phyloP scores from a whole-genome alignment of 2,888 invertebrate genomes.

The Xylota segnis region DNA sequence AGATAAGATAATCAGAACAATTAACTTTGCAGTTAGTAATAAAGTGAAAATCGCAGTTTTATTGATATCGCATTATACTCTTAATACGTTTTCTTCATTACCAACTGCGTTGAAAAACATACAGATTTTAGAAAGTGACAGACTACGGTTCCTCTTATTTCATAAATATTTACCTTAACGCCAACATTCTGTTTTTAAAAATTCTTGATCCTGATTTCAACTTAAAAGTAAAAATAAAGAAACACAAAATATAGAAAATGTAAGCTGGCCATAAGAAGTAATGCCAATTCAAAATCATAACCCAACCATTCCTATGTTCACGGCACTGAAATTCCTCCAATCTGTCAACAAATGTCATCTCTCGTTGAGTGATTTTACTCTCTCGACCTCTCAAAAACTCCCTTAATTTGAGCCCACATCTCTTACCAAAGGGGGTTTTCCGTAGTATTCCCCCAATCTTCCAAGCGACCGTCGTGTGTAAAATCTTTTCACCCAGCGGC shows the following conservation, averaged over 20 bases:
- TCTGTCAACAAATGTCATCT: slow-evolving; percentile 39
- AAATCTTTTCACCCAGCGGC: slow-evolving; percentile 49
- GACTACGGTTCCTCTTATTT: too few species aligned
- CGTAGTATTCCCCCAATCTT: slow-evolving; percentile 29
- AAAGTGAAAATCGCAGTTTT: too few species aligned
- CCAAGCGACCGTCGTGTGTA: slow-evolving; percentile 51
- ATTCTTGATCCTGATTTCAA: too few species aligned
- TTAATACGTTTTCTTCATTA: too few species aligned
- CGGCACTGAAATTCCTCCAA: not conserved
- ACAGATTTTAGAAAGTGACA: too few species aligned
- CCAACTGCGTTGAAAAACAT: too few species aligned
- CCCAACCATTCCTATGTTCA: slow-evolving; percentile 32
- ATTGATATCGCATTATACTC: too few species aligned
- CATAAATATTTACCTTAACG: too few species aligned
- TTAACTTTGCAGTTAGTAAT: too few species aligned
- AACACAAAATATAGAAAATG: not conserved
- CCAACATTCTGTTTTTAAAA: too few species aligned
- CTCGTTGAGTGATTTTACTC: slow-evolving; percentile 20
- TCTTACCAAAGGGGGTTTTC: slow-evolving; percentile 23
- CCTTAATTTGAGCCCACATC: slow-evolving; percentile 14
- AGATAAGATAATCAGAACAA: too few species aligned
- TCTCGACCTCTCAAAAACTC: not conserved
- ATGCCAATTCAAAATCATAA: not conserved
- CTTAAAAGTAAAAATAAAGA: too few species aligned
- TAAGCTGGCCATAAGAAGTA: not conserved